phyloP scores from a whole-genome alignment of 2,888 invertebrate species.

The Trichogramma evanescens region DNA sequence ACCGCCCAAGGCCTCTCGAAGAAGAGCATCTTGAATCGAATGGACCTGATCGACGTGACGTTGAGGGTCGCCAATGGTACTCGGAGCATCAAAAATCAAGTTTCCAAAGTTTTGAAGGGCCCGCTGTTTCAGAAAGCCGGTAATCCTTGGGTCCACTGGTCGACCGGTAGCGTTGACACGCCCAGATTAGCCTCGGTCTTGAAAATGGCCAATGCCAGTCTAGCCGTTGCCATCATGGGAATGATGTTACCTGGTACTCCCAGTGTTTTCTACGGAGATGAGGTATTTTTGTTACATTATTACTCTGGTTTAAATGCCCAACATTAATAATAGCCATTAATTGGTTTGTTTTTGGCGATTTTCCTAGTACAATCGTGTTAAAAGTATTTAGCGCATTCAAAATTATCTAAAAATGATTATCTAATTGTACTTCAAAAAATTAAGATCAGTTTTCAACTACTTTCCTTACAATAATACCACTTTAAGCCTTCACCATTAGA shows the following conservation, averaged over 20 bases:
- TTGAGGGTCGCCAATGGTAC: constrained; percentile 57
- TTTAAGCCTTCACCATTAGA: too few species aligned
- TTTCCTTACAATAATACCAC: too few species aligned
- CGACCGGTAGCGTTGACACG: constrained; percentile 60
- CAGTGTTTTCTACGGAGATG: constrained; percentile 86
- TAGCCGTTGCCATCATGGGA: constrained; percentile 66
- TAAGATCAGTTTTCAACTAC: too few species aligned
- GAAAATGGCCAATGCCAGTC: constrained; percentile 54
- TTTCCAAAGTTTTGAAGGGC: constrained; percentile 54
- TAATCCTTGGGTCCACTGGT: constrained; percentile 77
- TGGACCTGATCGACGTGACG: constrained; percentile 68
- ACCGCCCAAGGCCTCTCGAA: constrained; percentile 48
- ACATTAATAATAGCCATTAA: neutral
- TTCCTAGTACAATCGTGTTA: neutral
- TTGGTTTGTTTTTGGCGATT: neutral
- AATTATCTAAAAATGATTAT: neutral
- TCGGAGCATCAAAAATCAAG: constrained; percentile 53
- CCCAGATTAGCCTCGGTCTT: constrained; percentile 55
- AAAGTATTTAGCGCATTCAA: neutral
- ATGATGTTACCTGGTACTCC: constrained; percentile 81
- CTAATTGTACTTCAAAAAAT: too few species aligned
- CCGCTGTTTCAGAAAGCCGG: constrained; percentile 57
- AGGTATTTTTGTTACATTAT: constrained; percentile 50
- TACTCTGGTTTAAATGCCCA: neutral
- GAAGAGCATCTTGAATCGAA: constrained; percentile 57